A percentile compares a stretch with the other conserved stretches of the same genome.
Evolutionary conservation across 2,888 invertebrate species (phyloP).

Genomic region (Mamestra brassicae): DNA sequence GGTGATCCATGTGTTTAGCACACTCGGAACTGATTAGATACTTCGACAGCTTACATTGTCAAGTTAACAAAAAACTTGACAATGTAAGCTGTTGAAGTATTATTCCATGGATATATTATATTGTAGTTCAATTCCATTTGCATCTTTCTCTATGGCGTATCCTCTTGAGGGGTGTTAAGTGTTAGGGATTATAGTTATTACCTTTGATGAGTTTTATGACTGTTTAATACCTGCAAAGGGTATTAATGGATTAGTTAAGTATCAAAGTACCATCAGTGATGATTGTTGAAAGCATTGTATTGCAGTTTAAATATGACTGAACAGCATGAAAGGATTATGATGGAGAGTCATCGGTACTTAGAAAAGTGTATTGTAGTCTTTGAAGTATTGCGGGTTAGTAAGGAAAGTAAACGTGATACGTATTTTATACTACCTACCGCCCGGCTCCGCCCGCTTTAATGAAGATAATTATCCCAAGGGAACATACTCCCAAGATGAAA

Average conservation of each 20-base stretch:
- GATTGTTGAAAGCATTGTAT: slow-evolving; percentile 34
- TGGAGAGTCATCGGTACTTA: slow-evolving; percentile 10
- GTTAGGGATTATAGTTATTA: slow-evolving; percentile 33
- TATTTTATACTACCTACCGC: not conserved
- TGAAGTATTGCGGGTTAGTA: slow-evolving; percentile 9
- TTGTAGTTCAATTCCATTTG: slow-evolving; percentile 6
- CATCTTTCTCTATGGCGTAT: slow-evolving; percentile 18
- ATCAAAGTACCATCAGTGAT: slow-evolving; percentile 7
- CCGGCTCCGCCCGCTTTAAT: too few relatives aligned
- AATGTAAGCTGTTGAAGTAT: not conserved
- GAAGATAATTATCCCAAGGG: too few relatives aligned
- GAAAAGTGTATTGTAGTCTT: not conserved
- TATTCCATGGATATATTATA: slow-evolving; percentile 14
- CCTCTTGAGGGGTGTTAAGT: slow-evolving; percentile 13
- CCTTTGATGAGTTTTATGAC: slow-evolving; percentile 9
- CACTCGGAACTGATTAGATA: too few relatives aligned
- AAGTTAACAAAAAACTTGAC: not conserved
- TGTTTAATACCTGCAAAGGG: slow-evolving; percentile 7
- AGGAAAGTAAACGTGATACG: not conserved
- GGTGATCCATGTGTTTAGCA: too few relatives aligned
- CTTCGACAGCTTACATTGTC: too few relatives aligned
- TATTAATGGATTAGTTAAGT: slow-evolving; percentile 29
- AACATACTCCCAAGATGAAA: too few relatives aligned
- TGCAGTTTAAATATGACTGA: slow-evolving; percentile 8
- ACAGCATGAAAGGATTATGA: slow-evolving; percentile 39